Percentiles rank a stretch among this genome's conserved stretches.
Conservation (phyloP, 92 coral and sea anemone species). For the Ricordea florida region DNA sequence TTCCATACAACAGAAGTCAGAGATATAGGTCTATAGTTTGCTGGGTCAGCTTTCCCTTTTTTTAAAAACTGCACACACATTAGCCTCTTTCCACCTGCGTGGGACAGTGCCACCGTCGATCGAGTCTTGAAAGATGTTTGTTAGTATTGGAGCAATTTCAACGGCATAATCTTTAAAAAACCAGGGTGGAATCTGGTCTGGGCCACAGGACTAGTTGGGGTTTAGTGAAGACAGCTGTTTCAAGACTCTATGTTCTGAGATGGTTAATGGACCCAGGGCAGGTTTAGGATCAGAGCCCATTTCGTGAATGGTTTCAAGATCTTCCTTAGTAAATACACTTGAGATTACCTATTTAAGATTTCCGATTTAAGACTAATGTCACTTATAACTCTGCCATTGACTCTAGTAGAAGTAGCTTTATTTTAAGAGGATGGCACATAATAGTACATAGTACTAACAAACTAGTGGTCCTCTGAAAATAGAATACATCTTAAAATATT, state of each 20-base stretch:
- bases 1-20: constrained; percentile 37
- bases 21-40: constrained; percentile 36
- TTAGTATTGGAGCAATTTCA: background rate
- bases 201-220: too few species aligned
- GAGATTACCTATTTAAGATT: constrained; percentile 43
- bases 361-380: constrained; percentile 37
- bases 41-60: constrained; percentile 26
- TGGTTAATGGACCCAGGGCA: constrained; percentile 3
- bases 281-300: constrained; percentile 24
- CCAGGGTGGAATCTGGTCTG: too few species aligned
- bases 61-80: constrained; percentile 10
- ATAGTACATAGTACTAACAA: too few species aligned
- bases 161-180: too few species aligned
- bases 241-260: too few species aligned
- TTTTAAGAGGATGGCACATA: too few species aligned
- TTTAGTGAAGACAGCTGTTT: too few species aligned
- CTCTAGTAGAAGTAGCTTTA: too few species aligned
- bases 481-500: too few species aligned
- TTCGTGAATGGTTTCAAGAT: constrained; percentile 11
- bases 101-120: constrained; percentile 18
- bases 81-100: constrained; percentile 14
- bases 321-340: constrained; percentile 52
- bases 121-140: constrained; percentile 18
- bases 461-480: too few species aligned
- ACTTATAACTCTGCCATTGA: constrained; percentile 39